A percentile compares a stretch with the other conserved stretches of the same genome.
Conservation (phyloP, 2,113 vertebrate genomes). For the Agelaius tricolor region DNA sequence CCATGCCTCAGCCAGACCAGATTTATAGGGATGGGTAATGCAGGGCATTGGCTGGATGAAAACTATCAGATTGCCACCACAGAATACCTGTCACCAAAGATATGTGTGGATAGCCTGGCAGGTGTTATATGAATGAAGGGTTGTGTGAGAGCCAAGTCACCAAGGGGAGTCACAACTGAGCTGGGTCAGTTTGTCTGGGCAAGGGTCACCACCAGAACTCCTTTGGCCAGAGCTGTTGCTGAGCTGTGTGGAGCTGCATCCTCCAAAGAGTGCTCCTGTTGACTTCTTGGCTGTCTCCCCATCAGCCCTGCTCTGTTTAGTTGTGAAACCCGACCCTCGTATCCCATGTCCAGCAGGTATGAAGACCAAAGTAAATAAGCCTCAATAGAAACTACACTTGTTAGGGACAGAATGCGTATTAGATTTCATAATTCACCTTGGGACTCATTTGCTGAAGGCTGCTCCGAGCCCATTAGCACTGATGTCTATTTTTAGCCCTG, state of each 20-base stretch:
- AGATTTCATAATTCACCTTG: constrained; percentile 28
- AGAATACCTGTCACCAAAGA: neutral
- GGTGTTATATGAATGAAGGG: neutral
- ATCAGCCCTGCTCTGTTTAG: neutral
- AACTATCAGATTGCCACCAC: neutral
- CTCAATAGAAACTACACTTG: neutral
- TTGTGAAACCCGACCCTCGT: neutral
- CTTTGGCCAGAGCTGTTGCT: neutral
- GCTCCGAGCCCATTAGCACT: neutral
- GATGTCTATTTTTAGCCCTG: constrained; percentile 11
- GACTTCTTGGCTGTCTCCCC: neutral
- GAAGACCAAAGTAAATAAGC: constrained; percentile 14
- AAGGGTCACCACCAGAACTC: neutral
- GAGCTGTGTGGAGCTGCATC: neutral
- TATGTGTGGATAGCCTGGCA: fast-evolving
- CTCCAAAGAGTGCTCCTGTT: neutral
- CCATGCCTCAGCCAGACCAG: neutral
- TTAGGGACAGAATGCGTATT: neutral
- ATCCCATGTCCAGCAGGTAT: neutral
- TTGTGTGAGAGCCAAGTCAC: neutral
- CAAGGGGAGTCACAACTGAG: neutral
- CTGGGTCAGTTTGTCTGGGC: neutral
- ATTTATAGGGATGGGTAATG: neutral
- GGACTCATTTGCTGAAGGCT: neutral
- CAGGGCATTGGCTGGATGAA: neutral